Conservation (phyloP, 1,140 invertebrate genomes). For the Sarcophaga bullata region DNA sequence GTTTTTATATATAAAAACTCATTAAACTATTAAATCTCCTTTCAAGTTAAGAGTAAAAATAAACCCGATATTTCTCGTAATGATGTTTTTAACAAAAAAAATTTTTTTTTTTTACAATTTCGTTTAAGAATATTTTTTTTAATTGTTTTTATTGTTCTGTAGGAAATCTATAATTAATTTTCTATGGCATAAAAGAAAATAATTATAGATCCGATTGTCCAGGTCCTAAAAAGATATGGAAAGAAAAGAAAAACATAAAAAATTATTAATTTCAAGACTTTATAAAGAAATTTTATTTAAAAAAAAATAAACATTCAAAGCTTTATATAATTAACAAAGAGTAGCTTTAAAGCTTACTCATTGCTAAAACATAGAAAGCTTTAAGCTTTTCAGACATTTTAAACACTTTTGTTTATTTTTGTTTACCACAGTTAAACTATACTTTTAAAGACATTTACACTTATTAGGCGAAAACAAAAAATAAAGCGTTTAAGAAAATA, state of each 20-base stretch:
- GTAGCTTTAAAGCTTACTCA: not conserved
- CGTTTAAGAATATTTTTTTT: slow-evolving; percentile 10
- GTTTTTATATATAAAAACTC: not conserved
- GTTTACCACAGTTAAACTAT: not conserved
- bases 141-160: slow-evolving; percentile 44
- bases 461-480: slow-evolving; percentile 1
- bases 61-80: slow-evolving; percentile 1
- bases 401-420: not conserved
- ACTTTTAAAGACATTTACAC: slow-evolving; percentile 3
- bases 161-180: slow-evolving; percentile 63
- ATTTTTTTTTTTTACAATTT: not conserved
- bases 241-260: slow-evolving; percentile 23
- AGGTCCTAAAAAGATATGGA: slow-evolving; percentile 61
- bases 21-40: not conserved
- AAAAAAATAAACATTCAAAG: slow-evolving; percentile 42
- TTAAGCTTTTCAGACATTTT: not conserved
- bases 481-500: slow-evolving; percentile 22
- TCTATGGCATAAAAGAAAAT: slow-evolving; percentile 62
- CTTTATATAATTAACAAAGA: slow-evolving; percentile 30
- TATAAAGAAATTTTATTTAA: slow-evolving; percentile 24
- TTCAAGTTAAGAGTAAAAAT: not conserved
- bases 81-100: not conserved
- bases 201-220: slow-evolving; percentile 66
- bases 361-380: slow-evolving; percentile 20
- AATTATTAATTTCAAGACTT: not conserved